Base-by-base conservation (phyloP, 2,888 invertebrate species). In the Conops quadrifasciatus region DNA sequence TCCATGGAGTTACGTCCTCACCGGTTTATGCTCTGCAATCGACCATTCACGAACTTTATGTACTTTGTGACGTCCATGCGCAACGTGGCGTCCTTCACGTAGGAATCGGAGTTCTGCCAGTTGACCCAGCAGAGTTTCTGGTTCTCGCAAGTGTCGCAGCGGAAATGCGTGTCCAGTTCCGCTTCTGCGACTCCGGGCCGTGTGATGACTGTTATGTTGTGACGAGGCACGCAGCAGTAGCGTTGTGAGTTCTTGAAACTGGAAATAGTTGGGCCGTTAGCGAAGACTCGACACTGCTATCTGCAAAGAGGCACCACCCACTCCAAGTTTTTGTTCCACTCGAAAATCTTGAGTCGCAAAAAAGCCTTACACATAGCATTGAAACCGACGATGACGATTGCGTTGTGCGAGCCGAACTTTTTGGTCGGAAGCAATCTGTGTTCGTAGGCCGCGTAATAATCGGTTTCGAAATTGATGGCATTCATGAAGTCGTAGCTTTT, bases 11-110 rank as follows among this genome's bases (percentile, higher is more conserved):
- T 28, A 28, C 1, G 7, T 16, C 43, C 71, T 67, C 30, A 82
- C 82, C 78, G 75, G 72, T 81, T 72, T 15, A 82, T 80, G 0
- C 19, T 2, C 2, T 74, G 28, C 1, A 83, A 43, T 3, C n/a
- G 67, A 1, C 80, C 80, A 7, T 73, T 70, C 13, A 82, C 74
- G 70, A 82, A 83, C 13, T 75, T 76, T 1, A 81, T 72, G 77
- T 77, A 82, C 2, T 77, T 78, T 3, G 78, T 76, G 24, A 81
- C 53, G 72, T 83, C 80, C 75, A 82, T 74, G 2, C 83, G 81
- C 7, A 78, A 71, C 0, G 75, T 76, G 0, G 77, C 67, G 49
- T 82, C 83, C 36, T 75, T 74, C 0, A 81, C 71, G 59, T 77
- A 82, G 24, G 75, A 76, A 67, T 74, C 75, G 9, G 49, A 58